phyloP scores from a whole-genome alignment of 2,888 invertebrate genomes.

The Pelosia muscerda region DNA sequence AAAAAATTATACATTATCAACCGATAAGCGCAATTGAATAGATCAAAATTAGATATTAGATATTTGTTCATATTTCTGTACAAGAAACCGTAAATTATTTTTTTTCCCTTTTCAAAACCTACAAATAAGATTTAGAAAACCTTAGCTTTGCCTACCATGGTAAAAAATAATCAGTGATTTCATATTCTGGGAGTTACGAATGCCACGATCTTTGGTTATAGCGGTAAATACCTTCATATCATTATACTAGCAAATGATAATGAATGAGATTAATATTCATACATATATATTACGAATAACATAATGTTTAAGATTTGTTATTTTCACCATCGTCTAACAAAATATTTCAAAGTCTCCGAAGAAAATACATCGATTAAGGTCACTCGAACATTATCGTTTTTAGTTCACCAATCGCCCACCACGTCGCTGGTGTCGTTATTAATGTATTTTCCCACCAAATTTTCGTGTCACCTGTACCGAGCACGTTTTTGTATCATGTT shows the following conservation, averaged over 20 bases:
- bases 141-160: too few relatives aligned
- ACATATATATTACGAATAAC: too few relatives aligned
- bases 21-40: too few relatives aligned
- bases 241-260: neutral
- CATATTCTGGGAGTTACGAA: too few relatives aligned
- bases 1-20: too few relatives aligned
- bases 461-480: slow-evolving; percentile 12
- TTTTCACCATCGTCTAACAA: neutral
- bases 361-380: neutral
- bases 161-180: too few relatives aligned
- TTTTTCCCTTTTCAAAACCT: slow-evolving; percentile 12
- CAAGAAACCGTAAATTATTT: neutral
- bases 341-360: neutral
- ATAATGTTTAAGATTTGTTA: too few relatives aligned
- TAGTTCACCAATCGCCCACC: neutral
- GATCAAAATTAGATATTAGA: too few relatives aligned
- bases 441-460: neutral
- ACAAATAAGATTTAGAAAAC: neutral
- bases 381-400: neutral
- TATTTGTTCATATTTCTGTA: neutral
- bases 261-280: too few relatives aligned
- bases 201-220: too few relatives aligned
- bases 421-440: neutral
- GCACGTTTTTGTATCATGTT: neutral
- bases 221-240: too few relatives aligned